Percentiles rank a stretch among this genome's conserved stretches.
Evolutionary conservation across 2,888 invertebrate species (phyloP).

Genomic region (Ormyrus rosae): DNA sequence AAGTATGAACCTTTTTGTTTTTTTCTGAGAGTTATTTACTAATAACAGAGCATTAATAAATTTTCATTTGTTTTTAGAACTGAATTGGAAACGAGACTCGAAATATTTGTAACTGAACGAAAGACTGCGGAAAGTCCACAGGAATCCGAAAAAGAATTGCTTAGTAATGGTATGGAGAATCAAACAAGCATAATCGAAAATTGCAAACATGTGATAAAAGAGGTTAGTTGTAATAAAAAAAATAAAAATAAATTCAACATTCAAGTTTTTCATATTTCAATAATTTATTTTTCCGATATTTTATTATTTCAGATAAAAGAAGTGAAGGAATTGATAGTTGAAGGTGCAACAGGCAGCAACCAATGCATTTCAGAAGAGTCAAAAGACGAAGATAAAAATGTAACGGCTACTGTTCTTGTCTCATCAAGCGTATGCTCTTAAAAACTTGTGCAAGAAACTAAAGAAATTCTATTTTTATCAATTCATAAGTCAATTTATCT

Average conservation of each 20-base stretch:
- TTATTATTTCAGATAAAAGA: conserved; percentile 40
- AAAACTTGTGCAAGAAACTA: conserved; percentile 40
- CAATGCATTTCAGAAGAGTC: conserved; percentile 46
- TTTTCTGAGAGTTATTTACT: no score
- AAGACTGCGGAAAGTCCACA: conserved; percentile 64
- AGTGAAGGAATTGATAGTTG: conserved; percentile 52
- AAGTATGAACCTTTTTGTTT: conserved; percentile 74
- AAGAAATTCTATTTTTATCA: conserved; percentile 58
- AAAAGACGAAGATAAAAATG: conserved; percentile 62
- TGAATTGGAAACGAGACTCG: conserved; percentile 70
- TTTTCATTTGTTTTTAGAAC: conserved; percentile 61
- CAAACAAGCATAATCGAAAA: conserved; percentile 67
- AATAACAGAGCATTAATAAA: no score
- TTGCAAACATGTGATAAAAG: conserved; percentile 66
- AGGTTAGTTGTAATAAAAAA: conserved; percentile 55
- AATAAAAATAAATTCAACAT: not conserved
- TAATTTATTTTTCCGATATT: not conserved
- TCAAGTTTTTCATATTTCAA: not conserved
- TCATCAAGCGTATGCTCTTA: conserved; percentile 62
- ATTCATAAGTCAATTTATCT: conserved; percentile 51
- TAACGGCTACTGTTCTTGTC: conserved; percentile 61
- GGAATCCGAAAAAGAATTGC: conserved; percentile 62
- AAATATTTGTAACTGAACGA: conserved; percentile 64
- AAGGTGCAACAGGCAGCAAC: conserved; percentile 45
- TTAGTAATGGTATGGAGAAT: conserved; percentile 64